Evolutionary conservation across 1,140 invertebrate species (phyloP).

Genomic region (Zaprionus lachaisei): DNA sequence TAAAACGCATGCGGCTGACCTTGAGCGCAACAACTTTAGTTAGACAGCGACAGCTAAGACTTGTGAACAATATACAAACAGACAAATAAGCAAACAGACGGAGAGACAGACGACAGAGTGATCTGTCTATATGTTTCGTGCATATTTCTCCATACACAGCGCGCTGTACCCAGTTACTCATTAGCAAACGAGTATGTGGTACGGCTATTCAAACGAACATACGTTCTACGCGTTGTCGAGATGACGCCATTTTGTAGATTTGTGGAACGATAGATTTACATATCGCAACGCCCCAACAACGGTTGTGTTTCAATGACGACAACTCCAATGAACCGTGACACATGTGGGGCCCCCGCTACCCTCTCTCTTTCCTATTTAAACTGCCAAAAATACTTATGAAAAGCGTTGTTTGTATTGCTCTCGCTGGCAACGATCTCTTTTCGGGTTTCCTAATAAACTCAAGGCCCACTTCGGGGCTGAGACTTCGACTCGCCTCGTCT

Average conservation of each 20-base stretch:
- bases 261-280: conserved; percentile 49
- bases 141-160: conserved; percentile 13
- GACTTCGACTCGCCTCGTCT: neutral
- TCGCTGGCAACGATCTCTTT: neutral
- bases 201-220: conserved; percentile 18
- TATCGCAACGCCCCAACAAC: conserved; percentile 11
- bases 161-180: conserved; percentile 50
- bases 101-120: conserved; percentile 9
- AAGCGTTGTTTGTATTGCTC: neutral
- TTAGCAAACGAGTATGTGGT: conserved; percentile 41
- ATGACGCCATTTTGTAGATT: conserved; percentile 68
- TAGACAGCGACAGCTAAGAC: conserved; percentile 21
- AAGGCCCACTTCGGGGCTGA: neutral
- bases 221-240: conserved; percentile 13
- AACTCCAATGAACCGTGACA: conserved; percentile 47
- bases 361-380: neutral
- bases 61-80: conserved; percentile 25
- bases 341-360: conserved; percentile 6
- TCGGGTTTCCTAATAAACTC: conserved; percentile 13
- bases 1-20: conserved; percentile 50
- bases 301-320: conserved; percentile 28
- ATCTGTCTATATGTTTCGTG: conserved; percentile 29
- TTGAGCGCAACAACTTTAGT: conserved; percentile 53
- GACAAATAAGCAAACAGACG: conserved; percentile 7
- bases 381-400: conserved; percentile 10